phyloP scores from a whole-genome alignment of 2,113 vertebrate species.

The Neolamprologus hecqui region DNA sequence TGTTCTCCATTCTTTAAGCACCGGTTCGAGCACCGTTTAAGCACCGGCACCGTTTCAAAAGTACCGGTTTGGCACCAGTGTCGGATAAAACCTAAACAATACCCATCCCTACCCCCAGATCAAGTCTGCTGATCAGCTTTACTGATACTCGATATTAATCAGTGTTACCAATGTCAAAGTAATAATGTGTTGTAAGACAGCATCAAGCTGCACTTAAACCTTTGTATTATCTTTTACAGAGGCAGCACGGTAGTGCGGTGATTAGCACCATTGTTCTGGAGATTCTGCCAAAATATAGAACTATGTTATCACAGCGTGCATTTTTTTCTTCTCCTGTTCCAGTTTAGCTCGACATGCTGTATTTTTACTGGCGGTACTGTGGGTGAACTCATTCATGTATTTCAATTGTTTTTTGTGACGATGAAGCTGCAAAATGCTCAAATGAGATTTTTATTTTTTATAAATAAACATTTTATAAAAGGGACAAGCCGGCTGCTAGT shows the following conservation, averaged over 20 bases:
- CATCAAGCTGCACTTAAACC: not conserved
- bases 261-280: not conserved
- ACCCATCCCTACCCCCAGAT: not conserved
- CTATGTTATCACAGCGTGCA: not conserved
- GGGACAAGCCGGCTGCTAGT: not conserved
- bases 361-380: not conserved
- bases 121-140: not conserved
- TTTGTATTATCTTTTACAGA: not conserved
- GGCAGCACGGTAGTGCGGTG: not conserved
- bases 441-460: not conserved
- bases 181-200: not conserved
- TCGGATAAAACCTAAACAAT: not conserved
- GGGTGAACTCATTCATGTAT: not conserved
- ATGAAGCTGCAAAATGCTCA: not conserved
- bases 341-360: not conserved
- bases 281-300: not conserved
- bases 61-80: not conserved
- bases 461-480: not conserved
- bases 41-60: not conserved
- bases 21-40: no score
- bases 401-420: not conserved
- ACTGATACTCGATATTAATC: not conserved
- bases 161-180: not conserved
- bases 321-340: not conserved
- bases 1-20: not conserved